These are phyloP conservation scores for Apaloderma vittatum DNA, from an alignment of 2,113 vertebrate species.

Conservation along the genomic window DNA sequence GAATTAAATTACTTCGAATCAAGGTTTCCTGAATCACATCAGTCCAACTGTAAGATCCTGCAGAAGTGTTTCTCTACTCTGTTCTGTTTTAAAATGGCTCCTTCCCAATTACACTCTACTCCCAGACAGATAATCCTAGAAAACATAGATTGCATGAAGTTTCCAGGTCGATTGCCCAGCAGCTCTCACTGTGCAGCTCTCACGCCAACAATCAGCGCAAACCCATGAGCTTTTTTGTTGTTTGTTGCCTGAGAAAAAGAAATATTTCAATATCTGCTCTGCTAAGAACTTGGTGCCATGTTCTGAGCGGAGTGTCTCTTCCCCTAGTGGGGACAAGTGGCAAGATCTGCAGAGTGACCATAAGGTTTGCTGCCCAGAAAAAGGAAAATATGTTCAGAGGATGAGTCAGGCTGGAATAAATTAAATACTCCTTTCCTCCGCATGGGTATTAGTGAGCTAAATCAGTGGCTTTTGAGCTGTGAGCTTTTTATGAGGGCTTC, in stretches of 20 bases:
- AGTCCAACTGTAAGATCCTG: not conserved
- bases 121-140: not conserved
- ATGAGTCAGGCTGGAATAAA: constrained; percentile 31
- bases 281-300: not conserved
- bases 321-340: not conserved
- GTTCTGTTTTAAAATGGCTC: not conserved
- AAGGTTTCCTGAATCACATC: not conserved
- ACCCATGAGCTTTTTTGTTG: not conserved
- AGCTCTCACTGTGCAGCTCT: not conserved
- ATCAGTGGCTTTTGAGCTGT: not conserved
- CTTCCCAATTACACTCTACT: not conserved
- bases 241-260: not conserved
- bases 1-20: not conserved
- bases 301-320: not conserved
- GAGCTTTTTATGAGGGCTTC: not conserved
- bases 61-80: not conserved
- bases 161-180: not conserved
- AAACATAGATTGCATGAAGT: not conserved
- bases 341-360: not conserved
- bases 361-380: not conserved
- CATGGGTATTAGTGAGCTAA: not conserved
- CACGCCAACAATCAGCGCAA: not conserved
- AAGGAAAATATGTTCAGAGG: not conserved
- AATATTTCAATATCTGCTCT: not conserved
- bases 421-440: not conserved